Evolutionary conservation across 2,797 vertebrate species (phyloP), one percentile per base, ranked within the genome.

Genomic region (Podargus strigoides): DNA sequence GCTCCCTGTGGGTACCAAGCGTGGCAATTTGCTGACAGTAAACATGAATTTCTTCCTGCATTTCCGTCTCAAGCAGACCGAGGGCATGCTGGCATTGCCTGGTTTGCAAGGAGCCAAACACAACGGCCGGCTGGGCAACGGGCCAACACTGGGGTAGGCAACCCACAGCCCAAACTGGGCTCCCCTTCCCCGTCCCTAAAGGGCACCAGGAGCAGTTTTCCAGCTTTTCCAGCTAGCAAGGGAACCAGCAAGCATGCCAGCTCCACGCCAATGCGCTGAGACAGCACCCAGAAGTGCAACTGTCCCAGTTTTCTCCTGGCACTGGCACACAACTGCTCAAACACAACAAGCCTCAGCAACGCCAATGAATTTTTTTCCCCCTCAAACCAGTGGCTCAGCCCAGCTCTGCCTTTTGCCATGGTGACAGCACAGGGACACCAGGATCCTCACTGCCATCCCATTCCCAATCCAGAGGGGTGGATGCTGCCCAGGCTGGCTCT

Each of bases 231-330:
- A 92, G 66, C 36, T 53, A 5, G 63, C 55, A 66, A 70, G 20
- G 21, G 22, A 74, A 62, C 41, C 16, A 1, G 76, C 60, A 59
- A 81, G 49, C 46, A 3, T 19, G 59, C 72, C 87, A 89, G 91
- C 79, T 92, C 74, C 81, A 67, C 73, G 14, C 59, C 85, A 85
- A 82, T 78, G 87, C 7, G 62, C 87, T 95, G 93, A 95, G 93
- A 96, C 60, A 94, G 91, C 85, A 95, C 83, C 94, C 94, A 95
- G 39, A 97, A 95, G 76, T 41, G 66, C 90, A 94, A 94, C 59
- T 84, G 90, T 77, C 90, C 94, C 91, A 94, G 59, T 93, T 96
- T 94, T 63, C 93, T 94, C 80, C 89, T 78, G 85, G 83, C 79
- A 85, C 56, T 70, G 41, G 63, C 2, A 0, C 79, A 87, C 72